Conservation (phyloP, 2,888 invertebrate genomes). For the Stenodera caucasica region DNA sequence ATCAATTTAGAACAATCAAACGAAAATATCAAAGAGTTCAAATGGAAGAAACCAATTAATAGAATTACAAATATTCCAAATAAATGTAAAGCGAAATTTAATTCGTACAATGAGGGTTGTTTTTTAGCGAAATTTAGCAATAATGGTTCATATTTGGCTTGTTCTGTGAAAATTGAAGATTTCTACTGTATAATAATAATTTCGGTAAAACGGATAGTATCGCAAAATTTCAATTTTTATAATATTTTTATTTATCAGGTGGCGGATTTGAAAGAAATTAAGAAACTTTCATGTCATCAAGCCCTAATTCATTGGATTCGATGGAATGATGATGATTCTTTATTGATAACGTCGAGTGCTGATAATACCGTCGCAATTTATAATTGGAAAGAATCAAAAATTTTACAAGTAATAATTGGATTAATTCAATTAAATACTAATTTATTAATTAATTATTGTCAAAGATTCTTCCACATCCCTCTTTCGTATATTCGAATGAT, state of each 20-base stretch:
- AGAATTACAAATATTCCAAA: constrained; percentile 63
- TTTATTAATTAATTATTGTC: constrained; percentile 14
- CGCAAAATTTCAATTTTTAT: neutral
- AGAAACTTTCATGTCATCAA: constrained; percentile 61
- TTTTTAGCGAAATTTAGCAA: constrained; percentile 58
- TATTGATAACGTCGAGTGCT: constrained; percentile 66
- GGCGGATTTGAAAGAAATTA: constrained; percentile 39
- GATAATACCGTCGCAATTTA: constrained; percentile 68
- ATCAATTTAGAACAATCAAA: neutral
- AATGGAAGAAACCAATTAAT: constrained; percentile 10
- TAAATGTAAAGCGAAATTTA: constrained; percentile 50
- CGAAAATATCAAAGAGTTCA: neutral
- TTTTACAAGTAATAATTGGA: constrained; percentile 45
- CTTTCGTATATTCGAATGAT: constrained; percentile 67
- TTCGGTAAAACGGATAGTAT: constrained; percentile 51
- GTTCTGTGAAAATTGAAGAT: constrained; percentile 58
- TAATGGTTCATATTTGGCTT: constrained; percentile 59
- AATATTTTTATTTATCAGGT: constrained; percentile 31
- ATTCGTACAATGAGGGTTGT: constrained; percentile 55
- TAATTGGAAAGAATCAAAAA: constrained; percentile 55
- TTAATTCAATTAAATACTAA: neutral
- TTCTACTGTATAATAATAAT: constrained; percentile 58
- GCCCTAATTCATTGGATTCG: constrained; percentile 66
- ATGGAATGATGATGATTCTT: constrained; percentile 62
- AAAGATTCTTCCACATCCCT: constrained; percentile 69